These are phyloP conservation scores for Bradynema listronoti DNA, from an alignment of 1,140 invertebrate genomes.

Conservation along the genomic window DNA sequence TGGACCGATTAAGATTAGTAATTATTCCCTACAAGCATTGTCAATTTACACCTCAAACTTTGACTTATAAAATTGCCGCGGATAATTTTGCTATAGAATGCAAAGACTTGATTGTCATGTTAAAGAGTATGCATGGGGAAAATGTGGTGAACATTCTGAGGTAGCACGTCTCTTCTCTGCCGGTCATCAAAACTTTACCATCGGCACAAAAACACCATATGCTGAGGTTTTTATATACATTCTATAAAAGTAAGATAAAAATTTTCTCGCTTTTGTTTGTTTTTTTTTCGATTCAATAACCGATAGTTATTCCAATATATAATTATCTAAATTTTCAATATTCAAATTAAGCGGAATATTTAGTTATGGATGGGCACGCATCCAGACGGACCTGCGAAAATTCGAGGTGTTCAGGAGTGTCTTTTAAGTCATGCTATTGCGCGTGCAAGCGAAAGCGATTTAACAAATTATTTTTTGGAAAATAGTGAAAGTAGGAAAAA, in stretches of 20 bases:
- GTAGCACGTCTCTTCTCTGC: slow-evolving; percentile 69
- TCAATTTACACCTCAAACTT: too few relatives aligned
- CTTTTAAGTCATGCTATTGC: slow-evolving; percentile 24
- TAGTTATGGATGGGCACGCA: slow-evolving; percentile 95
- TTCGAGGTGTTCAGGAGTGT: slow-evolving; percentile 48
- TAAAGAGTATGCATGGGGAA: slow-evolving; percentile 64
- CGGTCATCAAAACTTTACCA: slow-evolving; percentile 48
- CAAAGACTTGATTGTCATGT: slow-evolving; percentile 49
- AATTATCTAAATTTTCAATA: slow-evolving; percentile 53
- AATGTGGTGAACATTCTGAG: slow-evolving; percentile 70
- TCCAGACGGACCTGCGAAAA: slow-evolving; percentile 74
- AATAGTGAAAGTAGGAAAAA: slow-evolving; percentile 64
- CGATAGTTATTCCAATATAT: slow-evolving; percentile 65
- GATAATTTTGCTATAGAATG: too few relatives aligned
- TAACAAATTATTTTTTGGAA: slow-evolving; percentile 61
- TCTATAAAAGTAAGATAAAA: too few relatives aligned
- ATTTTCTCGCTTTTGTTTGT: too few relatives aligned
- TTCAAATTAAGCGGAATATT: slow-evolving; percentile 12
- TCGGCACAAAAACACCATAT: slow-evolving; percentile 58
- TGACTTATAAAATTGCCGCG: too few relatives aligned
- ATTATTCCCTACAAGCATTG: too few relatives aligned
- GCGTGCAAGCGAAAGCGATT: background rate
- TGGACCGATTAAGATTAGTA: too few relatives aligned
- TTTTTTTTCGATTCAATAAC: slow-evolving; percentile 47
- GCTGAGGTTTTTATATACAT: too few relatives aligned